A percentile compares a stretch with the other conserved stretches of the same genome.
Evolutionary conservation across 1,140 invertebrate genomes (phyloP).

Genomic region (Drosophila paulistorum): DNA sequence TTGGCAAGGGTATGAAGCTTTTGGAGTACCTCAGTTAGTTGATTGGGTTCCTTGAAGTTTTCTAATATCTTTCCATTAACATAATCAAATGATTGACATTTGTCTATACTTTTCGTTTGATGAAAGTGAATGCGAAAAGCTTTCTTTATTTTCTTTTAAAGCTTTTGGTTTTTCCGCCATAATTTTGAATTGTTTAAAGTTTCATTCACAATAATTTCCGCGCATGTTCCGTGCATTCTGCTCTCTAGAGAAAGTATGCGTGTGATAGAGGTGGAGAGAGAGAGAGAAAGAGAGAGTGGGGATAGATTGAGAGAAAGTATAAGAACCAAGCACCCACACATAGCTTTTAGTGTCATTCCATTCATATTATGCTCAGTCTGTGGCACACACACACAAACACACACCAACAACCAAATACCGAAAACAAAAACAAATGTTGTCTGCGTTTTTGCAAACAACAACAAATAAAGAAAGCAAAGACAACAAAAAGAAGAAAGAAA

Average conservation of each 20-base stretch:
- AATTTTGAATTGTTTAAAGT: slow-evolving; percentile 3
- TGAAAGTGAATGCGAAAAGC: background rate
- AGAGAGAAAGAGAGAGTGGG: background rate
- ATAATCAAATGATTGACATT: no score
- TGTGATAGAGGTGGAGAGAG: no score
- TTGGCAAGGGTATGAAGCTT: no score
- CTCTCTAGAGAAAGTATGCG: background rate
- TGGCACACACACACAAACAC: slow-evolving; percentile 22
- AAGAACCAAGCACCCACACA: slow-evolving; percentile 34
- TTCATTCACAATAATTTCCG: background rate
- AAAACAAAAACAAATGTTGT: slow-evolving; percentile 58
- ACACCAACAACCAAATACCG: slow-evolving; percentile 44
- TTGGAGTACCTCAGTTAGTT: no score
- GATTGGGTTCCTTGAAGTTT: no score
- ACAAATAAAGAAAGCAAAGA: slow-evolving; percentile 9
- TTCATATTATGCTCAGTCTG: slow-evolving; percentile 21
- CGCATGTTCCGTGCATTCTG: slow-evolving; percentile 11
- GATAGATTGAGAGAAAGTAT: background rate
- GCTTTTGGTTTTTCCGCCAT: background rate
- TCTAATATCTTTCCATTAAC: no score
- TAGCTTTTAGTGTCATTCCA: slow-evolving; percentile 11
- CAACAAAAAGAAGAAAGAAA: slow-evolving; percentile 1
- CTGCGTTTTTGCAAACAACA: slow-evolving; percentile 43
- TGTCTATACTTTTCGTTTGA: no score
- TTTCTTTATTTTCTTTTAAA: background rate